phyloP scores from a whole-genome alignment of 1,140 invertebrate genomes.

The Diachasma alloeum region DNA sequence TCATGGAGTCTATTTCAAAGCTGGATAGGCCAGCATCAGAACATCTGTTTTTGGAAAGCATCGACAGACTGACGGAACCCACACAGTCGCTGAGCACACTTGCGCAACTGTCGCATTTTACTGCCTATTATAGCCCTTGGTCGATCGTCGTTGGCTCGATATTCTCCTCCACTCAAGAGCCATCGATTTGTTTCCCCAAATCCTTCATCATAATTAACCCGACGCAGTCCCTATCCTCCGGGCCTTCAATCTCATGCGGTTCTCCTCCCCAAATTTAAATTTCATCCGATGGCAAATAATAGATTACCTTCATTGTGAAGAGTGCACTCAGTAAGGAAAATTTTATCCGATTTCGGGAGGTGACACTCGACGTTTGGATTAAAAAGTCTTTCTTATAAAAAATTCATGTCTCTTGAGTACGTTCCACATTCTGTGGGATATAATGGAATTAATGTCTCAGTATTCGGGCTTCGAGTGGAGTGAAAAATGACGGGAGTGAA shows the following conservation, averaged over 20 bases:
- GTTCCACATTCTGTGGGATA: no score
- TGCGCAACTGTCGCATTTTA: constrained; percentile 24
- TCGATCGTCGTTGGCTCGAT: neutral
- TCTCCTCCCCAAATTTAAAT: neutral
- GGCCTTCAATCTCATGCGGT: neutral
- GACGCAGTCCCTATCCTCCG: neutral
- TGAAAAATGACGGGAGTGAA: no score
- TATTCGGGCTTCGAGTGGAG: no score
- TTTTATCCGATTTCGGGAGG: no score
- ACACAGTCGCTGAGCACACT: neutral
- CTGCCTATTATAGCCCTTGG: neutral
- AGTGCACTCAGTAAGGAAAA: no score
- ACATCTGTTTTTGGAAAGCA: constrained; percentile 21
- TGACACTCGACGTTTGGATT: no score
- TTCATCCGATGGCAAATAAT: no score
- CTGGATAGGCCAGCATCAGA: neutral
- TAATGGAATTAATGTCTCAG: no score
- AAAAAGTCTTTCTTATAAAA: no score
- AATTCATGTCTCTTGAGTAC: no score
- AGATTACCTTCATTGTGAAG: no score
- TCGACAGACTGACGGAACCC: constrained; percentile 24
- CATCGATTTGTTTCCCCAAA: neutral
- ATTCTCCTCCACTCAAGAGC: neutral
- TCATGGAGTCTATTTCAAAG: neutral
- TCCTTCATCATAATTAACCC: neutral